Base-by-base conservation (phyloP, 2,888 invertebrate species). In the Dynastes tityus region DNA sequence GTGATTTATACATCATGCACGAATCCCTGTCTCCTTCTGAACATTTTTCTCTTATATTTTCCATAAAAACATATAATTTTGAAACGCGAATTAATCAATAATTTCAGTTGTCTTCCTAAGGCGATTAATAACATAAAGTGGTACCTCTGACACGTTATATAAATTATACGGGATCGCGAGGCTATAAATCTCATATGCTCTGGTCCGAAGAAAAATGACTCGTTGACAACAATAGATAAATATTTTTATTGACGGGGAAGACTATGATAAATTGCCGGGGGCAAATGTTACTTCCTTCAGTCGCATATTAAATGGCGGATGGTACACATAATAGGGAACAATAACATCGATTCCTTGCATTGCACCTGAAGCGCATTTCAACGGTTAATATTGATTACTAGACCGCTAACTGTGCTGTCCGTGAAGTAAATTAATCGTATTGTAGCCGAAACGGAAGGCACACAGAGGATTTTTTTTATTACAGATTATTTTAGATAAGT, bases 181-280 rank as follows among this genome's bases (percentile, higher is more conserved):
- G n/a, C 40, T 51, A 51, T 68, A 68, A 68, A 68, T 68, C 68
- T 68, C 51, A 51, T 68, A 22, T 51, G 68, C 51, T 51, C 27
- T 51, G 51, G 68, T 0, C 27, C 51, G 68, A 51, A 68, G 68
- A 68, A 51, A 51, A 68, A 68, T 68, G 51, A 51, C 68, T 51
- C 68, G 51, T 51, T 68, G 68, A 68, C 68, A 68, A 68, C 51
- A 68, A 68, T 68, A 68, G 68, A 68, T 68, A 68, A 68, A 68
- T 68, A 68, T 68, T 68, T 68, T 68, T 68, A 68, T 51, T 68
- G 68, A 68, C 51, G 68, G 55, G 22, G 51, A 68, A 51, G 27
- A 32, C n/a, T 68, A 4, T 68, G 68, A 68, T 68, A 51, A 51
- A 68, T 68, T 22, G 51, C 13, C 29, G 27, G 22, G 27, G 13